Evolutionary conservation across 2,797 vertebrate species (phyloP).

Genomic region (Corythornis leucogaster): DNA sequence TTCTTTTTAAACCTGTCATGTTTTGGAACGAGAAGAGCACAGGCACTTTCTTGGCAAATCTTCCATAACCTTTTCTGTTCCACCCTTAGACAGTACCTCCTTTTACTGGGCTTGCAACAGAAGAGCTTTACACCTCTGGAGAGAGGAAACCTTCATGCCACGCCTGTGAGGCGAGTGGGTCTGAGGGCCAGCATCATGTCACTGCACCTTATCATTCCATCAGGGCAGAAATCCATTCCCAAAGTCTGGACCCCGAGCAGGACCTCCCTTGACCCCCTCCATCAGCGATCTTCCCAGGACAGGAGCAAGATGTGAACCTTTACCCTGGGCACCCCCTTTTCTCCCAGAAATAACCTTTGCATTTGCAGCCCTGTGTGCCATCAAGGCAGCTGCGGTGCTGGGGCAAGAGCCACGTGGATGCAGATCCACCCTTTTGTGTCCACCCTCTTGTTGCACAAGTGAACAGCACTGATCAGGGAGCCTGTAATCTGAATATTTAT

Average conservation of each 20-base stretch:
- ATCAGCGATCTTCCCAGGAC: accelerated
- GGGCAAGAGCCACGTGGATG: accelerated
- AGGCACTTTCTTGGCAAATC: constrained; percentile 54
- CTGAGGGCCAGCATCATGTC: background rate
- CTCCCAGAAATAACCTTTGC: background rate
- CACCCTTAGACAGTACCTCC: constrained; percentile 39
- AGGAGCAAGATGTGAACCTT: background rate
- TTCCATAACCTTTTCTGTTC: constrained; percentile 49
- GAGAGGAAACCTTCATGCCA: background rate
- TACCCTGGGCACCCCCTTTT: accelerated
- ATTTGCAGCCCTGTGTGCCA: accelerated
- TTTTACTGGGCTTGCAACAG: constrained; percentile 33
- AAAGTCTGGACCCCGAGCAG: accelerated
- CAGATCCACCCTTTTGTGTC: background rate
- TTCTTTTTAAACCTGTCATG: background rate
- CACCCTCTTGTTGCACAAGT: background rate
- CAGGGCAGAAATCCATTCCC: background rate
- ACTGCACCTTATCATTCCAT: background rate
- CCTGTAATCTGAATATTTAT: no score
- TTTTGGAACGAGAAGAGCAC: constrained; percentile 5
- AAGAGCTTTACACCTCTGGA: constrained; percentile 23
- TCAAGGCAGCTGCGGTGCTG: accelerated
- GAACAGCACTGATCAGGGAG: background rate
- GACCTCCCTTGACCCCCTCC: background rate
- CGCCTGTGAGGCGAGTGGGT: background rate